Percentiles rank a stretch among this genome's conserved stretches.
These are phyloP conservation scores for Drosophila ercepeae DNA, from an alignment of 1,140 invertebrate species.

Conservation along the genomic window DNA sequence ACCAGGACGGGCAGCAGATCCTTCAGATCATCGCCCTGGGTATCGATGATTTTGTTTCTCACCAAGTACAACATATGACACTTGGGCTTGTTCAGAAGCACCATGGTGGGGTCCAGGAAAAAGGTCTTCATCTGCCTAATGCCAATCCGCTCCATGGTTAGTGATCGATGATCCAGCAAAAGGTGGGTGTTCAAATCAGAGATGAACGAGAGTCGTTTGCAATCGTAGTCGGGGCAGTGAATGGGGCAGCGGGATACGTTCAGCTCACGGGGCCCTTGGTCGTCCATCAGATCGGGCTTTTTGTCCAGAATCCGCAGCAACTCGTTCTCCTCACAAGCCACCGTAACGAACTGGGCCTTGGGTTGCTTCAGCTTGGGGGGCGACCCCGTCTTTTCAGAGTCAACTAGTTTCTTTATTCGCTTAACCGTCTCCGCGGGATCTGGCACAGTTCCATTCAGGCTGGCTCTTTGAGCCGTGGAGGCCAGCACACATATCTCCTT, in stretches of 20 bases:
- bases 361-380: conserved; percentile 1
- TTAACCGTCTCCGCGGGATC: conserved; percentile 15
- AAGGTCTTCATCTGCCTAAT: conserved; percentile 57
- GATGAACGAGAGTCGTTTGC: conserved; percentile 46
- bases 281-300: conserved; percentile 4
- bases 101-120: conserved; percentile 49
- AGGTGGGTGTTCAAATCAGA: conserved; percentile 68
- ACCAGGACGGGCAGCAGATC: conserved; percentile 61
- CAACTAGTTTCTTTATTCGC: background rate
- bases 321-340: conserved; percentile 24
- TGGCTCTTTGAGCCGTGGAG: conserved; percentile 42
- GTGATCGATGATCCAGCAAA: conserved; percentile 37
- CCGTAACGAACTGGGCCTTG: conserved; percentile 22
- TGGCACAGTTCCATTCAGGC: background rate
- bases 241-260: conserved; percentile 45
- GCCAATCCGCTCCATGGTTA: conserved; percentile 58
- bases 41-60: conserved; percentile 43
- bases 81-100: conserved; percentile 29
- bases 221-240: conserved; percentile 56
- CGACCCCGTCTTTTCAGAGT: background rate
- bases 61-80: conserved; percentile 67
- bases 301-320: background rate
- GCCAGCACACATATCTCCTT: conserved; percentile 6
- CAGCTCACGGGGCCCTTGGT: background rate
- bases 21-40: conserved; percentile 14